These are phyloP conservation scores for Trissolcus brochymenae DNA, from an alignment of 2,888 invertebrate genomes.

Conservation along the genomic window DNA sequence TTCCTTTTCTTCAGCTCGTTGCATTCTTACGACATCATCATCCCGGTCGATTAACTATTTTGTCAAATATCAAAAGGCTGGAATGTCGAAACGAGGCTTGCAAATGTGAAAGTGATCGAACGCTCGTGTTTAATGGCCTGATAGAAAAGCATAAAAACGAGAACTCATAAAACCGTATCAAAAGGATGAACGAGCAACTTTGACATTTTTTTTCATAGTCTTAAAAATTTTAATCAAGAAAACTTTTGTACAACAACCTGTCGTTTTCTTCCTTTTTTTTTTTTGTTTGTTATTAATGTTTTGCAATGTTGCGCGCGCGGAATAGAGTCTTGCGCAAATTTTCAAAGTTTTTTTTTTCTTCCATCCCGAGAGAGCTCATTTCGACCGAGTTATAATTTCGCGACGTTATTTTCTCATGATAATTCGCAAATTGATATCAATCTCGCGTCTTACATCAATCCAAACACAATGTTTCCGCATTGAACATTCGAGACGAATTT, in stretches of 20 bases:
- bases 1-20: slow-evolving; percentile 16
- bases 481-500: slow-evolving; percentile 53
- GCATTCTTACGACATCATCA: slow-evolving; percentile 41
- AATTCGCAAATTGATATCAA: slow-evolving; percentile 49
- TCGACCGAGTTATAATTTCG: slow-evolving; percentile 36
- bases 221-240: too few relatives aligned
- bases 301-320: slow-evolving; percentile 56
- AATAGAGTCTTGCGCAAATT: slow-evolving; percentile 31
- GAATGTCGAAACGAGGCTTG: slow-evolving; percentile 43
- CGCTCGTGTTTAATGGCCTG: slow-evolving; percentile 12
- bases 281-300: not conserved
- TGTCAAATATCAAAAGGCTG: slow-evolving; percentile 51
- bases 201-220: too few relatives aligned
- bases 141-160: slow-evolving; percentile 4
- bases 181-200: too few relatives aligned
- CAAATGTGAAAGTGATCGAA: slow-evolving; percentile 48
- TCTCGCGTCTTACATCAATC: slow-evolving; percentile 29
- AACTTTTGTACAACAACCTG: too few relatives aligned
- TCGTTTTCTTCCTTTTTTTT: too few relatives aligned
- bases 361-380: slow-evolving; percentile 31
- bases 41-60: slow-evolving; percentile 48
- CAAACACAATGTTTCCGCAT: slow-evolving; percentile 36
- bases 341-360: slow-evolving; percentile 27
- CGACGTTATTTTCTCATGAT: slow-evolving; percentile 48
- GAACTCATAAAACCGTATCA: too few relatives aligned